A percentile compares a stretch with the other conserved stretches of the same genome.
Conservation (phyloP, 1,140 invertebrate species). For the Trichonephila clavata region DNA sequence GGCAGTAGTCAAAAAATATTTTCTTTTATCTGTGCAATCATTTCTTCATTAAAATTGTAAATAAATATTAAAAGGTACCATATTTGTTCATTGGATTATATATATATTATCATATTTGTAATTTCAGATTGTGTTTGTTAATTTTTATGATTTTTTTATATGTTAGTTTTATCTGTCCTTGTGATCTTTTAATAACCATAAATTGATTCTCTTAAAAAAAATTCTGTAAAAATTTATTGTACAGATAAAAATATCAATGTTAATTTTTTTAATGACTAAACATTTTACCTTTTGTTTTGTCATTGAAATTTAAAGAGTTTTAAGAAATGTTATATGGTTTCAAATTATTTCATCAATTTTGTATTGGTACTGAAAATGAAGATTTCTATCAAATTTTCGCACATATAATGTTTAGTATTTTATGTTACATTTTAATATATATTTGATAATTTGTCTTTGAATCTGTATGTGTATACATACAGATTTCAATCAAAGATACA, state of each 20-base stretch:
- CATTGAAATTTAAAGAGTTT: too few species aligned
- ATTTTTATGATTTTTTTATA: background rate
- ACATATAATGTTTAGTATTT: too few species aligned
- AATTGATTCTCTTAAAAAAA: background rate
- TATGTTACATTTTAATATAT: too few species aligned
- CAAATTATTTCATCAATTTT: too few species aligned
- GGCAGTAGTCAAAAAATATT: background rate
- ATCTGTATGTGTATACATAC: too few species aligned
- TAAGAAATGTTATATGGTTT: too few species aligned
- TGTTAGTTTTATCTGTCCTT: background rate
- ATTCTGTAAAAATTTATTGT: background rate
- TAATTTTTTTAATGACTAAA: background rate
- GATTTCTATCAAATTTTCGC: too few species aligned
- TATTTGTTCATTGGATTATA: background rate
- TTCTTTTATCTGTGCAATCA: background rate
- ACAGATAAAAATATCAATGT: background rate
- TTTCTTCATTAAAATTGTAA: background rate
- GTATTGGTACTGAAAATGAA: too few species aligned
- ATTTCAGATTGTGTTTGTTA: background rate
- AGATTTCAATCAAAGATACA: too few species aligned
- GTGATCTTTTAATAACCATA: background rate
- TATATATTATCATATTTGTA: background rate
- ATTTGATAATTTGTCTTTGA: too few species aligned
- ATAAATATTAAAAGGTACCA: background rate
- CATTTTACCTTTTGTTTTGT: background rate